Conservation (phyloP, 2,797 vertebrate species). For the Cirrhinus molitorella region DNA sequence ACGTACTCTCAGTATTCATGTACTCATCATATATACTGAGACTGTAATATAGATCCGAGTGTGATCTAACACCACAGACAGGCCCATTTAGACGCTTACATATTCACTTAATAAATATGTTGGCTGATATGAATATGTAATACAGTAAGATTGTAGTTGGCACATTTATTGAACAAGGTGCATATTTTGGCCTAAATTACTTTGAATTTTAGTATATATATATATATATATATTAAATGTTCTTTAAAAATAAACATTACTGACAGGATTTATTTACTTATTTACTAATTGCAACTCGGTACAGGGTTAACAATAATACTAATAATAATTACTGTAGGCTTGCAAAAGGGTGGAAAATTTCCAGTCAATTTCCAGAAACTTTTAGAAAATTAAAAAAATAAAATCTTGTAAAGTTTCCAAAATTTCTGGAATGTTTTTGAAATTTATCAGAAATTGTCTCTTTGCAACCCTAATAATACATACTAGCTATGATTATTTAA, state of each 20-base stretch:
- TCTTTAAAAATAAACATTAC: neutral
- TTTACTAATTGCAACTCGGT: neutral
- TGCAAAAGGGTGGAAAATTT: too few species aligned
- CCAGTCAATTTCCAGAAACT: too few species aligned
- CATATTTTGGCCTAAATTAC: neutral
- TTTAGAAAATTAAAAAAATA: too few species aligned
- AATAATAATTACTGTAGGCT: neutral
- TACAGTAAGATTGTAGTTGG: neutral
- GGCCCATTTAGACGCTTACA: neutral
- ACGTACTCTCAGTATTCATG: slow-evolving; percentile 42
- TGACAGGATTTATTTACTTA: neutral
- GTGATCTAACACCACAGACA: neutral
- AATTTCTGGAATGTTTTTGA: too few species aligned
- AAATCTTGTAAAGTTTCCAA: too few species aligned
- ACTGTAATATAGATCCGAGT: slow-evolving; percentile 23
- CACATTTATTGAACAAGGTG: neutral
- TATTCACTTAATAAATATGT: neutral
- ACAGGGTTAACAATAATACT: neutral
- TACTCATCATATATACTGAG: slow-evolving; percentile 34
- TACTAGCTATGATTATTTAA: too few species aligned
- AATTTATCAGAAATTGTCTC: too few species aligned
- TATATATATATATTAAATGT: too few species aligned
- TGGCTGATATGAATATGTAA: neutral
- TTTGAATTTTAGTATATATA: neutral
- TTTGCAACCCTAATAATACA: too few species aligned